These are phyloP conservation scores for Spheniscus humboldti DNA, from an alignment of 2,797 vertebrate species.

Conservation along the genomic window DNA sequence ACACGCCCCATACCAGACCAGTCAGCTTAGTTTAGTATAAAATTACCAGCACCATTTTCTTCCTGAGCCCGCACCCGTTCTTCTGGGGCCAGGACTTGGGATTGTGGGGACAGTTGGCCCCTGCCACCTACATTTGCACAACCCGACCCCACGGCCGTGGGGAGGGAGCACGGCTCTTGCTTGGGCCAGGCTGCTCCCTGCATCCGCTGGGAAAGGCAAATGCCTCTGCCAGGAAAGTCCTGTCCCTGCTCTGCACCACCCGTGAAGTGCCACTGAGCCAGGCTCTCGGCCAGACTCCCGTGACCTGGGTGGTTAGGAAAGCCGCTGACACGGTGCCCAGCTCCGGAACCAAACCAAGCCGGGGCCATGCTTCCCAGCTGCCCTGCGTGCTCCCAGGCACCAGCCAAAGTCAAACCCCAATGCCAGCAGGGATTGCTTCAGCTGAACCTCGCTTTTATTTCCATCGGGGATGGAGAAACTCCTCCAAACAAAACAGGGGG, in stretches of 20 bases:
- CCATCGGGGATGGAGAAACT: fast-evolving
- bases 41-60: background rate
- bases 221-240: background rate
- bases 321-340: background rate
- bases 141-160: fast-evolving
- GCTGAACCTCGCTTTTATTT: background rate
- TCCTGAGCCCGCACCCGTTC: no score
- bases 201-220: fast-evolving
- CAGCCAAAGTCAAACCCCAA: background rate
- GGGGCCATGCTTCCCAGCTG: background rate
- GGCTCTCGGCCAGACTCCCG: background rate
- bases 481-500: background rate
- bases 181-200: background rate
- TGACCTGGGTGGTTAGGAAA: background rate
- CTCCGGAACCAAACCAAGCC: background rate
- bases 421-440: background rate
- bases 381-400: fast-evolving
- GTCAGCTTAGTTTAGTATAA: background rate
- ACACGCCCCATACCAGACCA: background rate
- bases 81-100: background rate
- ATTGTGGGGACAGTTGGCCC: background rate
- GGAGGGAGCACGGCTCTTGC: background rate
- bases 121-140: background rate
- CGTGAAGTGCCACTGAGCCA: fast-evolving
- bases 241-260: background rate